Percentiles rank a stretch among this genome's conserved stretches.
phyloP scores from a whole-genome alignment of 2,113 vertebrate genomes.

The Mola mola region DNA sequence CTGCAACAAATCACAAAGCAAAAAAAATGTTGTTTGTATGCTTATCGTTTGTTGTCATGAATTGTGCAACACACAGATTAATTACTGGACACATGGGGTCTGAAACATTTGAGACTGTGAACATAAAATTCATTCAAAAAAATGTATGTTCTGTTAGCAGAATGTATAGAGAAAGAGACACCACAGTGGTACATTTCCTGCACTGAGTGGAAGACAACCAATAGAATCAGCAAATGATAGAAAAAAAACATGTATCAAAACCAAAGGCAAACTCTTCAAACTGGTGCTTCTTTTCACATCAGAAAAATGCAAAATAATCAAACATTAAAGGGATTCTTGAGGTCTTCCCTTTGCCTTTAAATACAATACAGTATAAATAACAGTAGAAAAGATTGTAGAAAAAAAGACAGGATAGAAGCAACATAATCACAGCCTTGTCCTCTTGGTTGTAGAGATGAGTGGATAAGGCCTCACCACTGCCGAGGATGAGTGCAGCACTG shows the following conservation, averaged over 20 bases:
- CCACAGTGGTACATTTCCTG: background rate
- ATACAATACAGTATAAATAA: slow-evolving; percentile 61
- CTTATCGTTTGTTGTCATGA: no score
- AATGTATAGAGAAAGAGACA: no score
- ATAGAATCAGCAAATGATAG: slow-evolving; percentile 9
- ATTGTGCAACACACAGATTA: background rate
- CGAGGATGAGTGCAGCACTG: slow-evolving; percentile 10
- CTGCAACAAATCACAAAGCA: background rate
- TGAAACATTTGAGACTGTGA: background rate
- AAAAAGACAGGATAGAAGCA: slow-evolving; percentile 20
- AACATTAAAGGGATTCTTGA: slow-evolving; percentile 52
- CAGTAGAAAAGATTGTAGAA: slow-evolving; percentile 62
- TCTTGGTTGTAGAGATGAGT: slow-evolving; percentile 10
- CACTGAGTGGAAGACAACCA: background rate
- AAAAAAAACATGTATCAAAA: slow-evolving; percentile 53
- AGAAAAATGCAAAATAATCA: slow-evolving; percentile 48
- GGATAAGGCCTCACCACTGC: slow-evolving; percentile 45
- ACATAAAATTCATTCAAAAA: background rate
- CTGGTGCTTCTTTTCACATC: slow-evolving; percentile 9
- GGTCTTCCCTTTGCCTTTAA: slow-evolving; percentile 29
- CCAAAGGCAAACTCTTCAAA: slow-evolving; percentile 48
- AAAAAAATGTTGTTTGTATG: no score
- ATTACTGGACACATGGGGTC: background rate
- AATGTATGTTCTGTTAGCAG: background rate
- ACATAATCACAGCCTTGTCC: slow-evolving; percentile 43